These are phyloP conservation scores for Zoanthus gigantus DNA, from an alignment of 92 coral and sea anemone genomes.

Conservation along the genomic window DNA sequence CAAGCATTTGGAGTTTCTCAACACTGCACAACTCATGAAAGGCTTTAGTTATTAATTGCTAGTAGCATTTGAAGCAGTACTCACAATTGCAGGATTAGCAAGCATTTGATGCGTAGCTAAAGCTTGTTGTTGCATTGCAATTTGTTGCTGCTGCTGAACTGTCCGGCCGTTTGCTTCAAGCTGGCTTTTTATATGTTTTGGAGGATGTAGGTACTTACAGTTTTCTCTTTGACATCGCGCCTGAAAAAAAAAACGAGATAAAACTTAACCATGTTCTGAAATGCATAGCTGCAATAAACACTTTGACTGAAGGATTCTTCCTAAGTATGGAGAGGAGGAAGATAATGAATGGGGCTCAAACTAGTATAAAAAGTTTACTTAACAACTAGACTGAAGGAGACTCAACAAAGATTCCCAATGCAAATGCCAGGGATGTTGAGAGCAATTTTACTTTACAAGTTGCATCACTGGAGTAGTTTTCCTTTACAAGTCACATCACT, in stretches of 20 bases:
- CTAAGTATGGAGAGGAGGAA: too few species aligned
- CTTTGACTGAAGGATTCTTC: too few species aligned
- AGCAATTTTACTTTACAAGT: too few species aligned
- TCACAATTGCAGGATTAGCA: conserved; percentile 90
- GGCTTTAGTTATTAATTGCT: not conserved
- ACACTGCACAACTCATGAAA: not conserved
- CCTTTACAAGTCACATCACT: too few species aligned
- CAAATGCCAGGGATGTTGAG: too few species aligned
- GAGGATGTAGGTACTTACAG: conserved; percentile 97
- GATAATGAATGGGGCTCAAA: too few species aligned
- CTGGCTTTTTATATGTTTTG: conserved; percentile 94
- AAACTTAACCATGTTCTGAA: not conserved
- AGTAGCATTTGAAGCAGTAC: conserved; percentile 27
- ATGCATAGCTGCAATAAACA: too few species aligned
- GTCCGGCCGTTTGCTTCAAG: conserved; percentile 97
- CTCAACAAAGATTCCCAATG: too few species aligned
- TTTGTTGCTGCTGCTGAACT: conserved; percentile 81
- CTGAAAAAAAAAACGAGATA: conserved; percentile 44
- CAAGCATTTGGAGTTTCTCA: too few species aligned
- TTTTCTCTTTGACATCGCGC: conserved; percentile 95
- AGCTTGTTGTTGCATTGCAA: conserved; percentile 88
- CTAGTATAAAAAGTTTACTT: too few species aligned
- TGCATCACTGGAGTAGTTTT: too few species aligned
- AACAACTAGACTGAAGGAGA: too few species aligned
- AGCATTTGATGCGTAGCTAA: conserved; percentile 90